phyloP scores from a whole-genome alignment of 2,113 vertebrate species.

The Propithecus coquereli region DNA sequence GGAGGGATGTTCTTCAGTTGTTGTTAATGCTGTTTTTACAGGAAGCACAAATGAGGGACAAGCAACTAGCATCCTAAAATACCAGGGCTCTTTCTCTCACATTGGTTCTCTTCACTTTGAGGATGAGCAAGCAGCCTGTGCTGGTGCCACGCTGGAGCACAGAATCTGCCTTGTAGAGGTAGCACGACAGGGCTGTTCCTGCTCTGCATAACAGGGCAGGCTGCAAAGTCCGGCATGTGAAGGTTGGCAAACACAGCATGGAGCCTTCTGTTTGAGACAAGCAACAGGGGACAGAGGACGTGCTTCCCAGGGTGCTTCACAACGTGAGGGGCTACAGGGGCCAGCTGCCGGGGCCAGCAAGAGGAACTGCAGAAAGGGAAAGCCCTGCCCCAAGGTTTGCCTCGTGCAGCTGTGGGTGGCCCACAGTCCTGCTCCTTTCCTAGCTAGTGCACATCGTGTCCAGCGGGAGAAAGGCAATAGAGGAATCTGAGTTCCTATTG shows the following conservation, averaged over 20 bases:
- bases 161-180: not conserved
- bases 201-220: not conserved
- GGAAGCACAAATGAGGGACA: not conserved
- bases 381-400: not conserved
- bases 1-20: not conserved
- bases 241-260: not conserved
- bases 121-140: not conserved
- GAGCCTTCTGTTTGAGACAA: constrained; percentile 4
- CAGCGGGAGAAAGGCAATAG: not conserved
- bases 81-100: not conserved
- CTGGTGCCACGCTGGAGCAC: not conserved
- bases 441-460: not conserved
- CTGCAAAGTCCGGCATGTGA: not conserved
- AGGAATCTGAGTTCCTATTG: not conserved
- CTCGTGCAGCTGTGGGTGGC: not conserved
- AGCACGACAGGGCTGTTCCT: not conserved
- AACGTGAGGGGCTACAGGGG: not conserved
- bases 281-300: not conserved
- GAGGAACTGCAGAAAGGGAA: not conserved
- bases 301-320: not conserved
- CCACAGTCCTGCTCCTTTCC: not conserved
- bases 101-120: not conserved
- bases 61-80: not conserved
- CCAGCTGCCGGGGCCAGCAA: not conserved
- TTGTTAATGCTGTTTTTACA: not conserved